Conservation (phyloP, 2,888 invertebrate species). For the Sclerodermus sp. region DNA sequence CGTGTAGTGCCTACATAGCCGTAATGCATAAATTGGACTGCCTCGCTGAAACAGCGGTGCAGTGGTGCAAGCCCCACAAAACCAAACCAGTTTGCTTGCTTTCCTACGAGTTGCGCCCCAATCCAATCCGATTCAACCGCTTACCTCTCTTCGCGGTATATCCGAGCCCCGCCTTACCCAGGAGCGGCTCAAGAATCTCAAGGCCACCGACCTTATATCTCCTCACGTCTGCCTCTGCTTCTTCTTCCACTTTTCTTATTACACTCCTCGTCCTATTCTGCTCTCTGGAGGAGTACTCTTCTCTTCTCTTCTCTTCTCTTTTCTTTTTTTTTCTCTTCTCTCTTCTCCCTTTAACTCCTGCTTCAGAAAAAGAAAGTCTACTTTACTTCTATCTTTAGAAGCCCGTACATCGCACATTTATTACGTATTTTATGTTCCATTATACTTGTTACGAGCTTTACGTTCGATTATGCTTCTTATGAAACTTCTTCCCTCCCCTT, state of each 20-base stretch:
- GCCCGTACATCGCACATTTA: no score
- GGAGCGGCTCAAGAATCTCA: constrained; percentile 34
- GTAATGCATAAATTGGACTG: constrained; percentile 59
- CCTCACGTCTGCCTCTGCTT: neutral
- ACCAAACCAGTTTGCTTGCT: constrained; percentile 54
- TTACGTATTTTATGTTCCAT: no score
- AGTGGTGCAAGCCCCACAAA: constrained; percentile 56
- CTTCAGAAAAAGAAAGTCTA: no score
- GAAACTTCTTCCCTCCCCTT: no score
- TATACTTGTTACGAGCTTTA: no score
- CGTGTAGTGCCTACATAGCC: constrained; percentile 58
- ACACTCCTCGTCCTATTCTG: no score
- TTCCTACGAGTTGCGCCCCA: constrained; percentile 46
- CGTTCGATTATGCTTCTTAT: no score
- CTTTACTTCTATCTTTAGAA: no score
- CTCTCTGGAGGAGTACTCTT: no score
- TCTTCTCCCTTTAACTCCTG: no score
- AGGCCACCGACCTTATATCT: neutral
- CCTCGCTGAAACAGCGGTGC: constrained; percentile 53
- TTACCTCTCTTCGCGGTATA: constrained; percentile 47
- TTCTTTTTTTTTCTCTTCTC: no score
- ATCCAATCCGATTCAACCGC: constrained; percentile 54
- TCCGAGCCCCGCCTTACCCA: constrained; percentile 47
- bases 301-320: no score
- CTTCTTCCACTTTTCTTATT: neutral